Conservation (phyloP, 2,113 vertebrate species). For the Thinocorus orbignyianus region DNA sequence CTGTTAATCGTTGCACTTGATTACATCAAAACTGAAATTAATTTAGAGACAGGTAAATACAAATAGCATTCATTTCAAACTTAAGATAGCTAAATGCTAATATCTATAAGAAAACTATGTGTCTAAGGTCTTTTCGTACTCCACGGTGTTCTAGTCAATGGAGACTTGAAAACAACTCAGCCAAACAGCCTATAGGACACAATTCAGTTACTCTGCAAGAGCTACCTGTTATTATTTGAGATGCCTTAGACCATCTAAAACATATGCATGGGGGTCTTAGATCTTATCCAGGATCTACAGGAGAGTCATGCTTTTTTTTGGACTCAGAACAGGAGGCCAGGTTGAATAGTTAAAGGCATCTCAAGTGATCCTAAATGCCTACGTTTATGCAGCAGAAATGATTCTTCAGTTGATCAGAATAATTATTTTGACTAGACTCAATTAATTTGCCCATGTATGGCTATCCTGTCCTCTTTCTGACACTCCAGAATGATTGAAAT, state of each 20-base stretch:
- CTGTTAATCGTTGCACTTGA: background rate
- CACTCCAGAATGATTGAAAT: background rate
- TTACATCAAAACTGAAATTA: background rate
- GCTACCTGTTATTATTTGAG: background rate
- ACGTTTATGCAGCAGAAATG: background rate
- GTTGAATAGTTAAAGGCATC: background rate
- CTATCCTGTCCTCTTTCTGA: background rate
- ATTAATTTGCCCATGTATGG: background rate
- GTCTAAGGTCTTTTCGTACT: background rate
- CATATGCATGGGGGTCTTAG: background rate
- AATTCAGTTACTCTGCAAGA: background rate
- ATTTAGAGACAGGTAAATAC: background rate
- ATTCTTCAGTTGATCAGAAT: background rate
- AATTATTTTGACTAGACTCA: background rate
- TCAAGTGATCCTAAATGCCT: background rate
- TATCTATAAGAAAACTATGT: background rate
- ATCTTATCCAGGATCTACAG: background rate
- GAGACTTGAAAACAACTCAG: background rate
- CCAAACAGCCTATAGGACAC: background rate
- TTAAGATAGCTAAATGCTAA: background rate
- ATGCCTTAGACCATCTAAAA: background rate
- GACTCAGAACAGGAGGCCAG: background rate
- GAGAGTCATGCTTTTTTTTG: background rate
- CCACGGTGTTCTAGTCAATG: background rate
- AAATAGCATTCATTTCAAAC: background rate